These are phyloP conservation scores for Hypothenemus hampei DNA, from an alignment of 1,140 invertebrate genomes.

Conservation along the genomic window DNA sequence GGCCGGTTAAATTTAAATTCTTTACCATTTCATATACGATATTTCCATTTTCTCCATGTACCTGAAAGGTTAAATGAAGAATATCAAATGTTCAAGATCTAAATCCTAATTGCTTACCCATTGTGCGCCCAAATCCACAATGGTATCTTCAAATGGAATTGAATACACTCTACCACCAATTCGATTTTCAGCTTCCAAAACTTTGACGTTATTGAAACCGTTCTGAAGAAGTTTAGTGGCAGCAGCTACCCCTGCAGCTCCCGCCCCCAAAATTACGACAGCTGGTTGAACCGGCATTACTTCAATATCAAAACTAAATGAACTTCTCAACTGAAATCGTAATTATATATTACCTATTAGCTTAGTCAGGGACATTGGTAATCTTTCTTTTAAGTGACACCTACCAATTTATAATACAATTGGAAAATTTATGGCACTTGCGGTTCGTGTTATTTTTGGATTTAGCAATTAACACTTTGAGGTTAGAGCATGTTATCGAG, in stretches of 20 bases:
- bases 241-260: slow-evolving; percentile 56
- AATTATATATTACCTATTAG: too few species aligned
- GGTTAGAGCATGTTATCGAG: too few species aligned
- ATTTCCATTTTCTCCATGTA: slow-evolving; percentile 74
- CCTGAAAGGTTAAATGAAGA: slow-evolving; percentile 51
- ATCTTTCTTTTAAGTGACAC: too few species aligned
- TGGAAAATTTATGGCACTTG: too few species aligned
- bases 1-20: slow-evolving; percentile 17
- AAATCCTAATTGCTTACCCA: slow-evolving; percentile 44
- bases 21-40: slow-evolving; percentile 60
- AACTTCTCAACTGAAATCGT: not conserved
- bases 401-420: too few species aligned
- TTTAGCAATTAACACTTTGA: too few species aligned
- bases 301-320: not conserved
- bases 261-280: slow-evolving; percentile 54
- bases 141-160: slow-evolving; percentile 53
- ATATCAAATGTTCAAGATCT: not conserved
- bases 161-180: slow-evolving; percentile 68
- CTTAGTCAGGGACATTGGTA: too few species aligned
- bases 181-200: slow-evolving; percentile 66
- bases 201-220: slow-evolving; percentile 50
- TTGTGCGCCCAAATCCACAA: slow-evolving; percentile 64
- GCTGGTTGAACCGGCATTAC: not conserved
- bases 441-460: too few species aligned
- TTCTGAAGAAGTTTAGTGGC: slow-evolving; percentile 50